Percentiles rank a stretch among this genome's conserved stretches.
phyloP scores from a whole-genome alignment of 2,797 vertebrate species.

The Cossypha caffra region DNA sequence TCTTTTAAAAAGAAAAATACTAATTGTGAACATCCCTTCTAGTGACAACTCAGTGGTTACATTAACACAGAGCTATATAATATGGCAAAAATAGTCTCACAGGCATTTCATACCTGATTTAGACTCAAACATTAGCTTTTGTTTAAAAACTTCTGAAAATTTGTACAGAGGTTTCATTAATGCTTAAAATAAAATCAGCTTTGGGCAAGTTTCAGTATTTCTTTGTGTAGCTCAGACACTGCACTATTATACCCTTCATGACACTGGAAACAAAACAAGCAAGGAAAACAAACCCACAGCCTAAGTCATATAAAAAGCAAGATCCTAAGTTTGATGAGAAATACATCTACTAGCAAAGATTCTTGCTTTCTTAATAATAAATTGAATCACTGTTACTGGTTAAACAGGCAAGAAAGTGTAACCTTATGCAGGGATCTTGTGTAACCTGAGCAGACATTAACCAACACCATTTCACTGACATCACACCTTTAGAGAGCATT shows the following conservation, averaged over 20 bases:
- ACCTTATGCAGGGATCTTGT: neutral
- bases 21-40: neutral
- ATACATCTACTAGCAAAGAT: neutral
- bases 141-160: neutral
- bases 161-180: neutral
- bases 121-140: neutral
- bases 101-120: neutral
- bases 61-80: neutral
- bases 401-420: neutral
- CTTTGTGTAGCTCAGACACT: neutral
- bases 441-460: neutral
- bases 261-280: constrained; percentile 1
- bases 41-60: neutral
- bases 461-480: neutral
- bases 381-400: neutral
- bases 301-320: neutral
- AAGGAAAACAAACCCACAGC: neutral
- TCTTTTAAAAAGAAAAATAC: constrained; percentile 12
- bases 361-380: neutral
- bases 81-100: neutral
- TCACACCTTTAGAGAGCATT: neutral
- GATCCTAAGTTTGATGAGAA: neutral
- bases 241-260: neutral
- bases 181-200: neutral
- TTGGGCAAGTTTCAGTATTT: neutral